Conservation (phyloP, 2,797 vertebrate genomes). For the Anabas testudineus region DNA sequence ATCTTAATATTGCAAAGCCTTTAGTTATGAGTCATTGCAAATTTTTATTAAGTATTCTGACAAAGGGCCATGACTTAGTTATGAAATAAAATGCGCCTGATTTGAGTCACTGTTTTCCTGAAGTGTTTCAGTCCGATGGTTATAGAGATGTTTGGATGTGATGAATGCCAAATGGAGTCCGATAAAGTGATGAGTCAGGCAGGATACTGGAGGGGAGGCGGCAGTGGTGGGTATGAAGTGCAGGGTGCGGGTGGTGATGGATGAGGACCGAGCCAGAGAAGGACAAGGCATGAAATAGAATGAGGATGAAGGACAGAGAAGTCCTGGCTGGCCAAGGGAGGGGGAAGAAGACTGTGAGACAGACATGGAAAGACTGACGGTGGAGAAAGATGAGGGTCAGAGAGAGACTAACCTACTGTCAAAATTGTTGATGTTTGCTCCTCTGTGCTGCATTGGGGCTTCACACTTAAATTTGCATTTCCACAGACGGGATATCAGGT, state of each 20-base stretch:
- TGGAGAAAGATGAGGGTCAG: conserved; percentile 76
- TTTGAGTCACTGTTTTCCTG: conserved; percentile 36
- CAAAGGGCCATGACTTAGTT: conserved; percentile 42
- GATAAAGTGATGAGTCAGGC: conserved; percentile 78
- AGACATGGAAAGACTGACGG: conserved; percentile 76
- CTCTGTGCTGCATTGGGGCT: conserved; percentile 38
- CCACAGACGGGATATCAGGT: conserved; percentile 60
- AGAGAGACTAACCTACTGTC: conserved; percentile 72
- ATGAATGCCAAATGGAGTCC: conserved; percentile 66
- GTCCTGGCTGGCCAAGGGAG: conserved; percentile 56
- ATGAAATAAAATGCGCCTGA: conserved; percentile 37
- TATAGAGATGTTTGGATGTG: conserved; percentile 61
- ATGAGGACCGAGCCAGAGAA: conserved; percentile 76
- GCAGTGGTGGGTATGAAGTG: conserved; percentile 10
- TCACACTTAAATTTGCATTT: conserved; percentile 70
- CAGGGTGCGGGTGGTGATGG: conserved; percentile 73
- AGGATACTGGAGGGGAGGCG: conserved; percentile 31
- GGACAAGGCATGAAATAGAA: conserved; percentile 84
- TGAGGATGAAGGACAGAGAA: conserved; percentile 83
- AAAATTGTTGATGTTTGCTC: conserved; percentile 80
- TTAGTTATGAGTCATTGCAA: conserved; percentile 36
- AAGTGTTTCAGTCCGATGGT: conserved; percentile 31
- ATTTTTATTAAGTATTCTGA: conserved; percentile 53
- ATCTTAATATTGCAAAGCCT: conserved; percentile 43
- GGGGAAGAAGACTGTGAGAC: conserved; percentile 68